These are phyloP conservation scores for Zele albiditarsus DNA, from an alignment of 2,888 invertebrate genomes.

Conservation along the genomic window DNA sequence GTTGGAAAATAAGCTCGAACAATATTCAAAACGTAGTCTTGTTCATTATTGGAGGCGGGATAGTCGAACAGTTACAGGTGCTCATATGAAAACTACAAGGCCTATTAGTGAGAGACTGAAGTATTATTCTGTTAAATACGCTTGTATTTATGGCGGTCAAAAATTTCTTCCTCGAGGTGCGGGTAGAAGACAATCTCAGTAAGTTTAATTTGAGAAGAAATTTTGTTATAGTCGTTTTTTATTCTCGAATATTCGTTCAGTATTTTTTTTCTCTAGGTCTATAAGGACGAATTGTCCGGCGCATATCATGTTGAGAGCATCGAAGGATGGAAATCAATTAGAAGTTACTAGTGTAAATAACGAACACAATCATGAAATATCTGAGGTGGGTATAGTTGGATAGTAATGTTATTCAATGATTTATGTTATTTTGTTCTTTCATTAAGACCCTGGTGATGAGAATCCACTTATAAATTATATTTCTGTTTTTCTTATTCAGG, in stretches of 20 bases:
- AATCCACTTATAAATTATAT: not conserved
- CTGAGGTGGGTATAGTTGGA: conserved; percentile 59
- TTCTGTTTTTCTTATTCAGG: conserved; percentile 51
- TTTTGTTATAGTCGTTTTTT: not conserved
- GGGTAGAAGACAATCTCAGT: conserved; percentile 70
- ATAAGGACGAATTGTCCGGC: conserved; percentile 72
- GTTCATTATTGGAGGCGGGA: conserved; percentile 73
- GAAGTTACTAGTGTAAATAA: conserved; percentile 73
- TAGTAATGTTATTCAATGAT: conserved; percentile 6
- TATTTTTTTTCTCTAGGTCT: conserved; percentile 57
- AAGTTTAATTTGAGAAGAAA: conserved; percentile 46
- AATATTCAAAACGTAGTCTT: conserved; percentile 69
- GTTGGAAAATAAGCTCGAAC: conserved; percentile 67
- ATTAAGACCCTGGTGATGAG: not conserved
- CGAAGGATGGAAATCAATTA: conserved; percentile 71
- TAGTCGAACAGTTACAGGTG: conserved; percentile 72
- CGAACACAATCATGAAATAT: conserved; percentile 73
- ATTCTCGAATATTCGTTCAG: not conserved
- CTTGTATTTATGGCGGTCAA: conserved; percentile 73
- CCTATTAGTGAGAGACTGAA: conserved; percentile 69
- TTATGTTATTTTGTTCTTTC: conserved; percentile 10
- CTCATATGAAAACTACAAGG: conserved; percentile 72
- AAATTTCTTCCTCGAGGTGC: conserved; percentile 70
- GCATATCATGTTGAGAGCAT: conserved; percentile 71
- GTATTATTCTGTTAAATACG: conserved; percentile 72